These are phyloP conservation scores for Halocynthia aurantium DNA, from an alignment of 23 tunicate genomes.

Conservation along the genomic window DNA sequence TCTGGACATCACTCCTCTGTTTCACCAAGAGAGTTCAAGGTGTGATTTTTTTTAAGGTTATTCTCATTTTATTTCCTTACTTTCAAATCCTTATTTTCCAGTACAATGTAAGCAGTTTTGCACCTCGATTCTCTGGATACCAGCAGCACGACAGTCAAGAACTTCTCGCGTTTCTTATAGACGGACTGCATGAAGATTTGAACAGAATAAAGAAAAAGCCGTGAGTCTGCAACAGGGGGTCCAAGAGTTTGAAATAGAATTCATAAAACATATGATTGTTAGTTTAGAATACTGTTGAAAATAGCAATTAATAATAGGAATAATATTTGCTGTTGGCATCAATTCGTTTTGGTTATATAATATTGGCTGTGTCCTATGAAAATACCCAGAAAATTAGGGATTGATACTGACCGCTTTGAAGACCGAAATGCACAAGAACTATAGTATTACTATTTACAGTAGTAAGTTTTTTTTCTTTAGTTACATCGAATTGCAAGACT, in stretches of 20 bases:
- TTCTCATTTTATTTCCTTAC: neutral
- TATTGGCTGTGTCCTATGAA: too few species aligned
- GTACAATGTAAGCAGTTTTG: conserved; percentile 72
- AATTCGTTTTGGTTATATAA: too few species aligned
- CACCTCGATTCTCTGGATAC: conserved; percentile 88
- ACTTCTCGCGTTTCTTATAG: conserved; percentile 66
- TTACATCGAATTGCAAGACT: conserved; percentile 78
- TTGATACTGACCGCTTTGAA: too few species aligned
- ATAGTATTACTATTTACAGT: neutral
- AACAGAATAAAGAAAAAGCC: conserved; percentile 80
- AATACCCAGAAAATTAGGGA: too few species aligned
- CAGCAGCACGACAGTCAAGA: conserved; percentile 97
- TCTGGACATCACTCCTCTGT: conserved; percentile 61
- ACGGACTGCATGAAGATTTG: conserved; percentile 91
- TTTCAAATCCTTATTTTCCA: conserved; percentile 7
- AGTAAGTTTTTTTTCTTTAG: conserved; percentile 18
- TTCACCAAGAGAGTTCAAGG: conserved; percentile 93
- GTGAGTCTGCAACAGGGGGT: conserved; percentile 22
- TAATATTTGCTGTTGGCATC: too few species aligned
- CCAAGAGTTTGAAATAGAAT: neutral
- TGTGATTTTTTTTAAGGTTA: conserved; percentile 3
- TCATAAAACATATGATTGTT: neutral
- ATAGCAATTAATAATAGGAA: neutral
- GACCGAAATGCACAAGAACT: too few species aligned
- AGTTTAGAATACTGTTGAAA: neutral